These are phyloP conservation scores for Drosophila demipolita DNA, from an alignment of 2,888 invertebrate species.

Conservation along the genomic window DNA sequence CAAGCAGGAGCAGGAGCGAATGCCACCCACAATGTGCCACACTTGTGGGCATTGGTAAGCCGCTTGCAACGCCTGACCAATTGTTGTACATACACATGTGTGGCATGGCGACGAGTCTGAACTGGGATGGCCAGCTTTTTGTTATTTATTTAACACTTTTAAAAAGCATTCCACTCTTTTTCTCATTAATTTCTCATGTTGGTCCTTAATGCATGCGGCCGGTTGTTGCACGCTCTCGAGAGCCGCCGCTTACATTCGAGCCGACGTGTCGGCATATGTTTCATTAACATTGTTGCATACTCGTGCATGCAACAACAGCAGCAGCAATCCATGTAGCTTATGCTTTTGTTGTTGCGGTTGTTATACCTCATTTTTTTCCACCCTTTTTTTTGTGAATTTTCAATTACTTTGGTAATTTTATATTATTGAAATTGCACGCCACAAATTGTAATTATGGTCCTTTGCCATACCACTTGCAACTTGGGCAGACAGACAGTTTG, in stretches of 20 bases:
- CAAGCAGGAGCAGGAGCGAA: background rate
- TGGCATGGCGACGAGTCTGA: conserved; percentile 26
- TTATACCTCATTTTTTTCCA: conserved; percentile 6
- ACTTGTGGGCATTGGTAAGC: conserved; percentile 67
- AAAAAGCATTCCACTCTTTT: conserved; percentile 77
- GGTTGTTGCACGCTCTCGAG: conserved; percentile 30
- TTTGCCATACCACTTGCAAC: conserved; percentile 16
- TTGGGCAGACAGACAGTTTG: background rate
- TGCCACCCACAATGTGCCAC: conserved; percentile 29
- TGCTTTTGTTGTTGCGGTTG: conserved; percentile 14
- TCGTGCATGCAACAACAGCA: background rate
- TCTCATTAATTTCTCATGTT: conserved; percentile 79
- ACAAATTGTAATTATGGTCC: conserved; percentile 79
- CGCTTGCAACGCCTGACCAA: conserved; percentile 48
- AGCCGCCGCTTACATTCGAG: conserved; percentile 25
- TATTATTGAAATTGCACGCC: conserved; percentile 80
- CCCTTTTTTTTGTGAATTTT: conserved; percentile 59
- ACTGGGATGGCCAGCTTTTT: conserved; percentile 49
- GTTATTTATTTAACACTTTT: conserved; percentile 81
- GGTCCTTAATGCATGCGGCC: conserved; percentile 69
- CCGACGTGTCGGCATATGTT: conserved; percentile 55
- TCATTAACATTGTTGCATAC: conserved; percentile 58
- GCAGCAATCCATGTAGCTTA: conserved; percentile 6
- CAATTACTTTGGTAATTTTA: conserved; percentile 82
- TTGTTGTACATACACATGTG: background rate